Conservation (phyloP, 2,888 invertebrate species). For the Agriopis marginaria region DNA sequence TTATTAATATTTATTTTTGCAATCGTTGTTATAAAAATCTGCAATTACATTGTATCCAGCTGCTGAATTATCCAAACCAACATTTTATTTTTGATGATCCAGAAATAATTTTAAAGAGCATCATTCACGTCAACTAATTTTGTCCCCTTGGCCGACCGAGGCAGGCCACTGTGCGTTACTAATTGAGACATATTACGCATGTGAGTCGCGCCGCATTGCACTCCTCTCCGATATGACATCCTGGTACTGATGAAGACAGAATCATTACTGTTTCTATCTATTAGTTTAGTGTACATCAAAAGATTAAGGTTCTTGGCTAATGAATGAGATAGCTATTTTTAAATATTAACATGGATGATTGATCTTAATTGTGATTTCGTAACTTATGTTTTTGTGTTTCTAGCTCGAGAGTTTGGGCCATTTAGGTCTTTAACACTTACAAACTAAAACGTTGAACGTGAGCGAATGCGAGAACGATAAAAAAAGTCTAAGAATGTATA, state of each 20-base stretch:
- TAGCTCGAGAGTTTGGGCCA: too few relatives aligned
- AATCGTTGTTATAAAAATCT: background rate
- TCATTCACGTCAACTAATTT: constrained; percentile 54
- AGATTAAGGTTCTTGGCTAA: constrained; percentile 29
- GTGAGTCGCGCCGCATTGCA: constrained; percentile 64
- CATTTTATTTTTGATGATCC: constrained; percentile 37
- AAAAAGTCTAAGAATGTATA: too few relatives aligned
- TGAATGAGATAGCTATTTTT: constrained; percentile 30
- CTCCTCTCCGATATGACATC: constrained; percentile 53
- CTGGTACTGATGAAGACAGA: constrained; percentile 49
- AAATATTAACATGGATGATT: constrained; percentile 21
- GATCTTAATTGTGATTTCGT: background rate
- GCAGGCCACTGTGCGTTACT: constrained; percentile 64
- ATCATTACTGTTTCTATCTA: constrained; percentile 45
- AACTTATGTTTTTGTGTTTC: background rate
- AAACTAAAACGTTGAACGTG: too few relatives aligned
- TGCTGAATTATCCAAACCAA: constrained; percentile 21
- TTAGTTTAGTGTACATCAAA: constrained; percentile 40
- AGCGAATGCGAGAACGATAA: too few relatives aligned
- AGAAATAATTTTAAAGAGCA: constrained; percentile 38
- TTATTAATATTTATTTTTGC: background rate
- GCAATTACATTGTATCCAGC: constrained; percentile 9
- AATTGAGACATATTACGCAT: constrained; percentile 76
- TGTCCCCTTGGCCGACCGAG: constrained; percentile 55
- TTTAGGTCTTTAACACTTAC: too few relatives aligned